Base-by-base conservation (phyloP, 2,797 vertebrate species). In the Thamnophis elegans region DNA sequence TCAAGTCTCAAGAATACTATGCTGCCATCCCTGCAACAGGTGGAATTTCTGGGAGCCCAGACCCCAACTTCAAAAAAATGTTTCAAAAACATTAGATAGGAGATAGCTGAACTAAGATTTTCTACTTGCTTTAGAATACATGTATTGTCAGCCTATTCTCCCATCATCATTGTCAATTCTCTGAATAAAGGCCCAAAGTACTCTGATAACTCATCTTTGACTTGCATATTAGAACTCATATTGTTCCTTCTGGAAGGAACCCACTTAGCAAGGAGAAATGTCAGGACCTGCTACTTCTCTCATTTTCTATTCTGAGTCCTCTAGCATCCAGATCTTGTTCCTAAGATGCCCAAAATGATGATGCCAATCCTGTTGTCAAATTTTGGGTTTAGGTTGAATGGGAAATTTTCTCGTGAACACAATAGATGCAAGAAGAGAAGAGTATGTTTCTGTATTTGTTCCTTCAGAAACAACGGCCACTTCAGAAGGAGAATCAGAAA, bases 391-490 rank as follows among this genome's bases (percentile, higher is more conserved):
- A 56, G 36, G 53, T 82, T 73, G 25, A 60, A 22, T 26, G 56
- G n/a, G 62, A 55, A 60, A 55, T 26, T 6, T 3, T 60, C 85
- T 82, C 6, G 18, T 85, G 7, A 32, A 47, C 25, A 5, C 51
- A 86, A 7, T 58, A 42, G 4, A 42, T 26, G 85, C 4, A 58
- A 90, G 20, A 26, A 59, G 68, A 92, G 36, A 62, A 82, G 32
- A 65, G 51, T 87, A 82, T 28, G 56, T 54, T 8, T 20, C 2
- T 92, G 28, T n/a, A 32, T 62, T 92, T 85, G 68, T 88, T 88
- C 94, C 68, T 59, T 85, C 93, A 97, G 97, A 94, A 82, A 94
- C 90, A 89, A 96, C 93, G 94, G 95, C 90, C 93, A 85, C 54
- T 59, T 54, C 93, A 36, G 94, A 91, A 92, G 87, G 59, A 5